A percentile compares a stretch with the other conserved stretches of the same genome.
Conservation (phyloP, 2,113 vertebrate genomes). For the Takifugu bimaculatus region DNA sequence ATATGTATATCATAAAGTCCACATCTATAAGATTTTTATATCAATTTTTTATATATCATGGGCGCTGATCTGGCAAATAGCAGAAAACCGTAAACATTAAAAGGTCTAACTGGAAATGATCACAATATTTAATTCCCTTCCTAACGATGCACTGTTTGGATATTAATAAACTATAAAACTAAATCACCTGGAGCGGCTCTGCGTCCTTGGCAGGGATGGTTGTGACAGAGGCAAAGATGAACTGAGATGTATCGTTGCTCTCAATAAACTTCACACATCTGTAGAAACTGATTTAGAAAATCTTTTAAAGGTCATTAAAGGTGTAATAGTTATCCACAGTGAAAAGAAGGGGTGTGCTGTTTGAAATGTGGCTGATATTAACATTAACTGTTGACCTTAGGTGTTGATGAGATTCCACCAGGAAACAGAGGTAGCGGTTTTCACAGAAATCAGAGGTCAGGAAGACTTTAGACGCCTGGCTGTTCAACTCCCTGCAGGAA, state of each 20-base stretch:
- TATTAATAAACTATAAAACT: background rate
- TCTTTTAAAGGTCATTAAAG: no score
- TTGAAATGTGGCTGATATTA: no score
- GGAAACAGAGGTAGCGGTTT: constrained; percentile 89
- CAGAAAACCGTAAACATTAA: no score
- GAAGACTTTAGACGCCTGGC: constrained; percentile 93
- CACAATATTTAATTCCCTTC: no score
- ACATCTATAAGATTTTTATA: no score
- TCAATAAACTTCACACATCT: constrained; percentile 96
- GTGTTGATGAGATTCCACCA: constrained; percentile 92
- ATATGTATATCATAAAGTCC: no score
- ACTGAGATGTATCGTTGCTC: constrained; percentile 87
- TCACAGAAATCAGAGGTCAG: constrained; percentile 92
- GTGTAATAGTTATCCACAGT: no score
- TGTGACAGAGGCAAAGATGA: constrained; percentile 90
- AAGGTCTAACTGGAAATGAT: no score
- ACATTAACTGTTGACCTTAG: constrained; percentile 75
- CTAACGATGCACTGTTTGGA: no score
- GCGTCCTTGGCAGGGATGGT: constrained; percentile 91
- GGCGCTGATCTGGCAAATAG: no score
- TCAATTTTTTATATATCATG: no score
- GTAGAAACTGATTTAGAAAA: constrained; percentile 12
- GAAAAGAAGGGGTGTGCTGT: no score
- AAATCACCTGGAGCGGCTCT: constrained; percentile 82
- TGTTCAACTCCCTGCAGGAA: constrained; percentile 86